A percentile compares a stretch with the other conserved stretches of the same genome.
phyloP scores from a whole-genome alignment of 2,113 vertebrate species.

The Etheostoma cragini region DNA sequence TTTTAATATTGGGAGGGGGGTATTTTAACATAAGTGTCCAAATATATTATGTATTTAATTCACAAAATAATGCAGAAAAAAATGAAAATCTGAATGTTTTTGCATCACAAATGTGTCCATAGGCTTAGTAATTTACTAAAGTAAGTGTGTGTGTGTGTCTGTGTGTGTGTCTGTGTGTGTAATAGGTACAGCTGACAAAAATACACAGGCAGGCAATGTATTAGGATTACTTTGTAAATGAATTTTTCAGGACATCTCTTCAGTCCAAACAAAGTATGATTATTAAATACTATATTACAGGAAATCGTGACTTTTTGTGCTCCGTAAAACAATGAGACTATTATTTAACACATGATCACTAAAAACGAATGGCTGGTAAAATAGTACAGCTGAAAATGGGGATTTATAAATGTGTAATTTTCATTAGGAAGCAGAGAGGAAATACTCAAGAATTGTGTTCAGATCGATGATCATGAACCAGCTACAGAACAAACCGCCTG shows the following conservation, averaged over 20 bases:
- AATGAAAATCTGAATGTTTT: background rate
- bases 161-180: background rate
- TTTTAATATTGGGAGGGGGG: background rate
- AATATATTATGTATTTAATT: background rate
- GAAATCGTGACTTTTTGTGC: background rate
- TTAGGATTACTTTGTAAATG: background rate
- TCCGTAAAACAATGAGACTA: background rate
- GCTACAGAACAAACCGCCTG: slow-evolving; percentile 26
- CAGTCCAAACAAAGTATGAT: slow-evolving; percentile 7
- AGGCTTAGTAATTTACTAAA: slow-evolving; percentile 32
- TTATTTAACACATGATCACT: background rate
- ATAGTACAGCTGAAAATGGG: background rate
- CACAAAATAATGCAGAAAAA: slow-evolving; percentile 18
- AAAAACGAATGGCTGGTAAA: background rate
- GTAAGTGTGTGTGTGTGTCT: background rate
- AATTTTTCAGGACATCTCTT: slow-evolving; percentile 15
- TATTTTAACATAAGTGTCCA: background rate
- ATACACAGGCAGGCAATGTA: slow-evolving; percentile 5
- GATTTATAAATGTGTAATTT: slow-evolving; percentile 4
- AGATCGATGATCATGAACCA: slow-evolving; percentile 32
- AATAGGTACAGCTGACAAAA: slow-evolving; percentile 35
- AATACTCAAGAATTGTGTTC: slow-evolving; percentile 12
- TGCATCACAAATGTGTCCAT: slow-evolving; percentile 31
- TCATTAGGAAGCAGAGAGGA: background rate
- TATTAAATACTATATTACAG: background rate